phyloP scores from a whole-genome alignment of 2,888 invertebrate genomes.

The Molanna angustata region DNA sequence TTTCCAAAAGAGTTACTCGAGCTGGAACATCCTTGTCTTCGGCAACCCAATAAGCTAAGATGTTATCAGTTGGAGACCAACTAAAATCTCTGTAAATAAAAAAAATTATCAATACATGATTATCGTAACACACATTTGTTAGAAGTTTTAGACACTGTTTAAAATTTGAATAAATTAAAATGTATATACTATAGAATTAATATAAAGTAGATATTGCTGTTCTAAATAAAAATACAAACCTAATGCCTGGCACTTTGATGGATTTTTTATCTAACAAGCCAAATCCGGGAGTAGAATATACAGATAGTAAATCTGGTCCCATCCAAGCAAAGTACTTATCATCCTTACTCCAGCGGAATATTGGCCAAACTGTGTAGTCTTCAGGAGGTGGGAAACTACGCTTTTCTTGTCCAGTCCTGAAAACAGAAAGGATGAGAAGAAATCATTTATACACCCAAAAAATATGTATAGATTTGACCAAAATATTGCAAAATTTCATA shows the following conservation, averaged over 20 bases:
- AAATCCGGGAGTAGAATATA: constrained; percentile 96
- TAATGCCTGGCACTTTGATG: constrained; percentile 83
- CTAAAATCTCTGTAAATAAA: constrained; percentile 73
- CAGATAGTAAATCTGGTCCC: constrained; percentile 78
- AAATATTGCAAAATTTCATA: constrained; percentile 19
- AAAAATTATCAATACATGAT: neutral
- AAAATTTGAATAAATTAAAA: no score
- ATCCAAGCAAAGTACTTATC: constrained; percentile 93
- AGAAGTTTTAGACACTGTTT: no score
- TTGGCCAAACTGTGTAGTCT: constrained; percentile 83
- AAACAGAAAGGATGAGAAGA: constrained; percentile 13
- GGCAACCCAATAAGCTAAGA: constrained; percentile 97
- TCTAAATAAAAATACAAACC: constrained; percentile 38
- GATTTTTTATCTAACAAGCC: constrained; percentile 92
- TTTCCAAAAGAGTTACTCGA: constrained; percentile 86
- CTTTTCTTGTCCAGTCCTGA: constrained; percentile 84
- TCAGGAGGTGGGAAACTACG: constrained; percentile 86
- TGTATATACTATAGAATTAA: neutral
- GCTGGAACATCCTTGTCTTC: constrained; percentile 97
- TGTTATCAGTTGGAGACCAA: constrained; percentile 97
- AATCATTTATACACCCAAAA: no score
- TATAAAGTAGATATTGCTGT: no score
- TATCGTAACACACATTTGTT: no score
- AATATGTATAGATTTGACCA: constrained; percentile 24
- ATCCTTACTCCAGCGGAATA: constrained; percentile 96